Conservation (phyloP, 2,113 vertebrate species). For the Takifugu bimaculatus region DNA sequence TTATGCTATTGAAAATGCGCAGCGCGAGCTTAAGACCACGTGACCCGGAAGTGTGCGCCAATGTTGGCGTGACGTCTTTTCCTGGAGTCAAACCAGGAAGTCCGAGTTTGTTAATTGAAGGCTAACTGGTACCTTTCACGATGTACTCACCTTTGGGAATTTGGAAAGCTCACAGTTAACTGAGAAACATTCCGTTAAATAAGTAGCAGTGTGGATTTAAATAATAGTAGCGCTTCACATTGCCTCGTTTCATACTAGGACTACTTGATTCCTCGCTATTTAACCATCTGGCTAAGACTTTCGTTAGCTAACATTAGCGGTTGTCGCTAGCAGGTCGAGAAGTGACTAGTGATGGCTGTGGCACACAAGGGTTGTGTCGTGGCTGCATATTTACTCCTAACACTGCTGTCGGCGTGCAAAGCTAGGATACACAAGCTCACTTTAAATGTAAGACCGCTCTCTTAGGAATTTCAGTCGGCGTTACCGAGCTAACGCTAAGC, state of each 20-base stretch:
- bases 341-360: conserved; percentile 37
- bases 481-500: too few relatives aligned
- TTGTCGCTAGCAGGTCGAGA: conserved; percentile 30
- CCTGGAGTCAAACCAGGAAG: conserved; percentile 54
- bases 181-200: not conserved
- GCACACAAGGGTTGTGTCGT: conserved; percentile 13
- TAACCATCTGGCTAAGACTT: conserved; percentile 25
- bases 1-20: not conserved
- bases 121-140: conserved; percentile 25
- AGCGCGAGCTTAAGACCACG: accelerated
- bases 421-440: conserved; percentile 71
- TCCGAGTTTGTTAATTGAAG: not conserved
- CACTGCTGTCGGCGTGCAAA: conserved; percentile 36
- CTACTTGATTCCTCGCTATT: conserved; percentile 2
- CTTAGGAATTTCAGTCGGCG: not conserved
- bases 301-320: conserved; percentile 30
- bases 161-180: not conserved
- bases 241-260: not conserved
- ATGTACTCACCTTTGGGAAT: conserved; percentile 20
- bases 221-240: not conserved
- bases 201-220: not conserved
- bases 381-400: conserved; percentile 30
- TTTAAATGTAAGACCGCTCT: conserved; percentile 54
- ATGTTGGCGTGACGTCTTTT: conserved; percentile 1
- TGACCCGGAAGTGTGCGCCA: not conserved